Evolutionary conservation across 2,888 invertebrate species (phyloP).

Genomic region (Archaeoteleia sp.): DNA sequence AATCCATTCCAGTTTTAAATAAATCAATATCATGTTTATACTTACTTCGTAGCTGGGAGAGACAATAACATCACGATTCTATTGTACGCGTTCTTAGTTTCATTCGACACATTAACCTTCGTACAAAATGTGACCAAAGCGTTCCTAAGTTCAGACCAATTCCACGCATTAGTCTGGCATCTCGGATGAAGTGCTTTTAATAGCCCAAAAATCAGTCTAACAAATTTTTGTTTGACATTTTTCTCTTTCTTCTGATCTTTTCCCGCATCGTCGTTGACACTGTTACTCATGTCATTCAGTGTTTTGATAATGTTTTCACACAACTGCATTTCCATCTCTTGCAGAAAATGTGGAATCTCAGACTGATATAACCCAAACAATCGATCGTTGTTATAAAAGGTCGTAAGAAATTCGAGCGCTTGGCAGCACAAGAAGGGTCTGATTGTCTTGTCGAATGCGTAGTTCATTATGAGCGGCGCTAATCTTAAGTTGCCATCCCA

Average conservation of each 20-base stretch:
- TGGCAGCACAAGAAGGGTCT: slow-evolving; percentile 82
- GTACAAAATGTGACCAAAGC: no score
- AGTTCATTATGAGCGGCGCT: slow-evolving; percentile 77
- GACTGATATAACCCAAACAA: slow-evolving; percentile 73
- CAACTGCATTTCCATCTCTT: slow-evolving; percentile 76
- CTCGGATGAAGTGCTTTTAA: no score
- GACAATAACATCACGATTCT: no score
- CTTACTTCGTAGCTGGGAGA: no score
- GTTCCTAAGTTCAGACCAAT: no score
- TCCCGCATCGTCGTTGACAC: no score
- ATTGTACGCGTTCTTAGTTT: slow-evolving; percentile 28
- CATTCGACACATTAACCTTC: not conserved
- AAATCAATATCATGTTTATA: no score
- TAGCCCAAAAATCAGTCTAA: no score
- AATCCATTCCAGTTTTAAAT: no score
- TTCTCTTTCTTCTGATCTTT: no score
- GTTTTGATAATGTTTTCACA: slow-evolving; percentile 73
- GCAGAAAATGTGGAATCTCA: slow-evolving; percentile 70
- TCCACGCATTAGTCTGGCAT: no score
- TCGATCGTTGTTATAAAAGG: slow-evolving; percentile 80
- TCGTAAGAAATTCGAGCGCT: slow-evolving; percentile 80
- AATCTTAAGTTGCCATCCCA: slow-evolving; percentile 82
- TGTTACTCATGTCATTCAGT: slow-evolving; percentile 72
- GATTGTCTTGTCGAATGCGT: slow-evolving; percentile 78
- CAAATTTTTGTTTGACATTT: slow-evolving; percentile 50